Percentiles rank a stretch among this genome's conserved stretches.
Evolutionary conservation across 2,888 invertebrate species (phyloP).

Genomic region (Sicus ferrugineus): DNA sequence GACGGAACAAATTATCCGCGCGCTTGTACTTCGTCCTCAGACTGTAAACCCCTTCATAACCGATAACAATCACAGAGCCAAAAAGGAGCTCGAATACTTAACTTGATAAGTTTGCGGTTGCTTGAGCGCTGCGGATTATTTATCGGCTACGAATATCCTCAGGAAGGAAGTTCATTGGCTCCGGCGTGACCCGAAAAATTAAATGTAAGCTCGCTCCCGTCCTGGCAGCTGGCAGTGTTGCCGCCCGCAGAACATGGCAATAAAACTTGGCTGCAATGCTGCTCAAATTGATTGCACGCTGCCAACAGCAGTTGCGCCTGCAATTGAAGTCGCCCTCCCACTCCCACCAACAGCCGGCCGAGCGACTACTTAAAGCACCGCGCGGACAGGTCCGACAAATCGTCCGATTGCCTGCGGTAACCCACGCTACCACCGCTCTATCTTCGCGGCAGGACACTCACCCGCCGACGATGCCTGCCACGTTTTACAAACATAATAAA

Average conservation of each 20-base stretch:
- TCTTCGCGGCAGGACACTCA: not conserved
- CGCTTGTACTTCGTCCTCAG: too few relatives aligned
- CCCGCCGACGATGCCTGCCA: slow-evolving; percentile 11
- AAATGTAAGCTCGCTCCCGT: slow-evolving; percentile 44
- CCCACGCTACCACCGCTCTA: too few relatives aligned
- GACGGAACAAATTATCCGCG: too few relatives aligned
- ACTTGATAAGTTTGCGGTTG: too few relatives aligned
- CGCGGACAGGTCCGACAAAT: slow-evolving; percentile 36
- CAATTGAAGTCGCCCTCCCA: not conserved
- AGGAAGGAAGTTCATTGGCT: slow-evolving; percentile 16
- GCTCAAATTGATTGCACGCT: slow-evolving; percentile 51
- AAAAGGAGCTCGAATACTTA: too few relatives aligned
- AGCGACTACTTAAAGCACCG: not conserved
- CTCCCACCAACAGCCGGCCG: not conserved
- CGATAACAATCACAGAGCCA: too few relatives aligned
- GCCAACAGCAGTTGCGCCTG: slow-evolving; percentile 36
- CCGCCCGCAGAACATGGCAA: slow-evolving; percentile 33
- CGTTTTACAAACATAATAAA: slow-evolving; percentile 36
- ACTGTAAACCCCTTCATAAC: too few relatives aligned
- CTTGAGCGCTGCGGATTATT: slow-evolving; percentile 5
- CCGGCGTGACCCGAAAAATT: slow-evolving; percentile 54
- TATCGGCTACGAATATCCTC: not conserved
- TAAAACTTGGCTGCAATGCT: slow-evolving; percentile 44
- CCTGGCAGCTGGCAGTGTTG: not conserved
- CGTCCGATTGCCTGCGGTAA: slow-evolving; percentile 26